These are phyloP conservation scores for Brachionus asplanchnoidis DNA, from an alignment of 1,140 invertebrate genomes.

Conservation along the genomic window DNA sequence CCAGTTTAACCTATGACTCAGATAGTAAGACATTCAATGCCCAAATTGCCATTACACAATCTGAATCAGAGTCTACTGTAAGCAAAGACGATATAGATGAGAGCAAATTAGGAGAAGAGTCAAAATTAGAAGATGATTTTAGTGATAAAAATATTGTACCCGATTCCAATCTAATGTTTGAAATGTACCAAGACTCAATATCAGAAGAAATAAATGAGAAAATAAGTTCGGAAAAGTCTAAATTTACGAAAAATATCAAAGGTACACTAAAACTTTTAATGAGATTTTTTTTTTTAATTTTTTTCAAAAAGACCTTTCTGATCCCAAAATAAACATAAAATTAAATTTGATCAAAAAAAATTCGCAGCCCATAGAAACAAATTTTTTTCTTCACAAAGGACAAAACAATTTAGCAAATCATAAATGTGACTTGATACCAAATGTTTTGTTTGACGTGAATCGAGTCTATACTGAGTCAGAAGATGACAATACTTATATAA, in stretches of 20 bases:
- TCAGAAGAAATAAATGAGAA: not conserved
- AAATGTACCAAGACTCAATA: not conserved
- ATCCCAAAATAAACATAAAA: not conserved
- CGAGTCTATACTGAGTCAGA: not conserved
- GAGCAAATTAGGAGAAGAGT: not conserved
- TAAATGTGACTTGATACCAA: not conserved
- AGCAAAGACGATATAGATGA: not conserved
- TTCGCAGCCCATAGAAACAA: not conserved
- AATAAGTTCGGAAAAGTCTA: not conserved
- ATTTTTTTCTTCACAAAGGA: not conserved
- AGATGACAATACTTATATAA: not conserved
- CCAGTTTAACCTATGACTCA: not conserved
- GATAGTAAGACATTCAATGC: not conserved
- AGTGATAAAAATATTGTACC: not conserved
- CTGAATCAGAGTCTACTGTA: not conserved
- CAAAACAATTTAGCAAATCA: not conserved
- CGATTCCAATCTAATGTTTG: not conserved
- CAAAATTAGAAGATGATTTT: not conserved
- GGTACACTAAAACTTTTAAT: not conserved
- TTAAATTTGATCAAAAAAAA: not conserved
- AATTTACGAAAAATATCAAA: not conserved
- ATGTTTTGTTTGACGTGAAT: conserved; percentile 6
- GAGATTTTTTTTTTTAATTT: not conserved
- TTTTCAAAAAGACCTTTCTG: not conserved
- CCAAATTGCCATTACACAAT: not conserved